Conservation (phyloP, 2,888 invertebrate species). For the Xestobium rufovillosum region DNA sequence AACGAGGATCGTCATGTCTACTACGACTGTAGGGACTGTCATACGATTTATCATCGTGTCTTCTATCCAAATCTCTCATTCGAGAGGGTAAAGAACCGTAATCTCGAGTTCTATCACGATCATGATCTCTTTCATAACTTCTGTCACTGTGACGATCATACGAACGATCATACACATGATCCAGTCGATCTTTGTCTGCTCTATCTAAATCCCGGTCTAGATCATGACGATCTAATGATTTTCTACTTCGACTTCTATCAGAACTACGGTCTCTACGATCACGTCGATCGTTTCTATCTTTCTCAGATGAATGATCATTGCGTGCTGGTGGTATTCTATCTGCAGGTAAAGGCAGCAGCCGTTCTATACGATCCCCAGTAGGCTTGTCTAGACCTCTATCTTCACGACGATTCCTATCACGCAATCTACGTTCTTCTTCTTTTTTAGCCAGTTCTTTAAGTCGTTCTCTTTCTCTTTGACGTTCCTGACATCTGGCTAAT, state of each 20-base stretch:
- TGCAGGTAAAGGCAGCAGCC: conserved; percentile 55
- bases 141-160: conserved; percentile 31
- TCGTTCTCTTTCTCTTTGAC: conserved; percentile 49
- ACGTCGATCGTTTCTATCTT: conserved; percentile 46
- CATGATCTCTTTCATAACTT: conserved; percentile 34
- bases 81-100: conserved; percentile 31
- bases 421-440: conserved; percentile 48
- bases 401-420: conserved; percentile 46
- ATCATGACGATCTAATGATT: conserved; percentile 30
- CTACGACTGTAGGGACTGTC: conserved; percentile 44
- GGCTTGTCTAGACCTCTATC: conserved; percentile 56
- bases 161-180: conserved; percentile 26
- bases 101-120: conserved; percentile 33
- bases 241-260: conserved; percentile 31
- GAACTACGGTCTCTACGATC: conserved; percentile 40
- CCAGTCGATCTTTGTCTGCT: conserved; percentile 25
- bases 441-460: conserved; percentile 44
- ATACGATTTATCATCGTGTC: conserved; percentile 37
- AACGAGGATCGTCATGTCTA: conserved; percentile 42
- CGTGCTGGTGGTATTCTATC: conserved; percentile 48
- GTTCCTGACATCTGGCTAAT: conserved; percentile 57
- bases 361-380: conserved; percentile 49
- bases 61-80: conserved; percentile 33
- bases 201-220: conserved; percentile 26
- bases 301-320: conserved; percentile 41